phyloP scores from a whole-genome alignment of 2,888 invertebrate species.

The Apamea anceps region DNA sequence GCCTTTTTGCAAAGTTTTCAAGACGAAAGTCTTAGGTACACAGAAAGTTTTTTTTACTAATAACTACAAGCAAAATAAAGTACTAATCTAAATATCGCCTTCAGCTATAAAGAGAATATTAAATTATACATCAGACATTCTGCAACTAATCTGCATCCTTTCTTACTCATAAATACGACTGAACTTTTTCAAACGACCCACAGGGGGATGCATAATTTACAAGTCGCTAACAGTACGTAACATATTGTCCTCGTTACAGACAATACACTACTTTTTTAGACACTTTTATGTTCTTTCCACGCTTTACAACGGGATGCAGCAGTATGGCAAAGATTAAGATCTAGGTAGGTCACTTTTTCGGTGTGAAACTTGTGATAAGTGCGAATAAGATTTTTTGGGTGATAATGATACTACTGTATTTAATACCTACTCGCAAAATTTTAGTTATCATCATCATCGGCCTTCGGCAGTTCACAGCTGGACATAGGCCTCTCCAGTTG shows the following conservation, averaged over 20 bases:
- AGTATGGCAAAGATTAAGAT: constrained; percentile 70
- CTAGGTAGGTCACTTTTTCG: constrained; percentile 20
- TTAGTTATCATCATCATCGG: neutral
- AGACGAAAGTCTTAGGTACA: neutral
- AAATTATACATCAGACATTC: constrained; percentile 23
- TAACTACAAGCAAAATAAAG: neutral
- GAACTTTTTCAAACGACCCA: constrained; percentile 54
- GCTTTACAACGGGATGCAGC: constrained; percentile 71
- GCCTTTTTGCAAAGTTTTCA: neutral
- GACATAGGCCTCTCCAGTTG: neutral
- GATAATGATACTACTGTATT: neutral
- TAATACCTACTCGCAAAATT: neutral
- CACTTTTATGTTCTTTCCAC: constrained; percentile 73
- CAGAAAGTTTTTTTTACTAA: neutral
- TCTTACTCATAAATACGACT: constrained; percentile 38
- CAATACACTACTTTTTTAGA: constrained; percentile 69
- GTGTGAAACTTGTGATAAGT: neutral
- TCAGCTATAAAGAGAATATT: constrained; percentile 4
- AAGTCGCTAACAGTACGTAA: constrained; percentile 54
- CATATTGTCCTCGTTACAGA: constrained; percentile 68
- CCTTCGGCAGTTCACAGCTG: neutral
- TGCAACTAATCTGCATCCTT: constrained; percentile 35
- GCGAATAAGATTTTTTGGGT: neutral
- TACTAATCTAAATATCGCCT: neutral
- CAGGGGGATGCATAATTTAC: constrained; percentile 56